Evolutionary conservation across 1,140 invertebrate genomes (phyloP).

Genomic region (Lordiphosa clarofinis): DNA sequence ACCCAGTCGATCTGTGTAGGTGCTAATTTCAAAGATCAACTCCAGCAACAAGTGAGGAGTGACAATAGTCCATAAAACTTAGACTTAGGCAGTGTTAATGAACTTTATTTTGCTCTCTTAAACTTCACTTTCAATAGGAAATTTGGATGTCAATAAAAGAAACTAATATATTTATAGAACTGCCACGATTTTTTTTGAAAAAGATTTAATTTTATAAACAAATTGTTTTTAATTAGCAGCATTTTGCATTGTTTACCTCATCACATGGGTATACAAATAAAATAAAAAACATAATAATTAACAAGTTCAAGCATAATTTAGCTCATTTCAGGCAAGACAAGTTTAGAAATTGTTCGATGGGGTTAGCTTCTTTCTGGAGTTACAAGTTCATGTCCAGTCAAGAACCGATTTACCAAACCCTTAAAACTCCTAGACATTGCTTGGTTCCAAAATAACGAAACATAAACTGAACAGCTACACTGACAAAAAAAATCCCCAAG

Average conservation of each 20-base stretch:
- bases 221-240: constrained; percentile 42
- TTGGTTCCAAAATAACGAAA: too few relatives aligned
- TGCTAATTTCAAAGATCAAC: constrained; percentile 53
- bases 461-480: too few relatives aligned
- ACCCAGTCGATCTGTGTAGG: constrained; percentile 13
- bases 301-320: constrained; percentile 19
- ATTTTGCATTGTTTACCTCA: constrained; percentile 19
- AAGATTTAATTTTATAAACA: constrained; percentile 20
- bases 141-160: background rate
- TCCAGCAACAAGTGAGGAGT: constrained; percentile 9
- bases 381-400: too few relatives aligned
- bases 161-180: constrained; percentile 31
- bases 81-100: constrained; percentile 43
- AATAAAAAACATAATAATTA: constrained; percentile 23
- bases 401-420: too few relatives aligned
- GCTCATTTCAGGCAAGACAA: constrained; percentile 4
- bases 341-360: too few relatives aligned
- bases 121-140: constrained; percentile 40
- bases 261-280: constrained; percentile 21
- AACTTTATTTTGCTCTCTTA: constrained; percentile 42
- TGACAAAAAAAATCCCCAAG: too few relatives aligned
- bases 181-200: constrained; percentile 12
- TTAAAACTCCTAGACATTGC: too few relatives aligned
- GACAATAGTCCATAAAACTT: constrained; percentile 6
- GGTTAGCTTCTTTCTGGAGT: too few relatives aligned